Evolutionary conservation across 2,797 vertebrate genomes (phyloP).

Genomic region (Gambusia yucatana): DNA sequence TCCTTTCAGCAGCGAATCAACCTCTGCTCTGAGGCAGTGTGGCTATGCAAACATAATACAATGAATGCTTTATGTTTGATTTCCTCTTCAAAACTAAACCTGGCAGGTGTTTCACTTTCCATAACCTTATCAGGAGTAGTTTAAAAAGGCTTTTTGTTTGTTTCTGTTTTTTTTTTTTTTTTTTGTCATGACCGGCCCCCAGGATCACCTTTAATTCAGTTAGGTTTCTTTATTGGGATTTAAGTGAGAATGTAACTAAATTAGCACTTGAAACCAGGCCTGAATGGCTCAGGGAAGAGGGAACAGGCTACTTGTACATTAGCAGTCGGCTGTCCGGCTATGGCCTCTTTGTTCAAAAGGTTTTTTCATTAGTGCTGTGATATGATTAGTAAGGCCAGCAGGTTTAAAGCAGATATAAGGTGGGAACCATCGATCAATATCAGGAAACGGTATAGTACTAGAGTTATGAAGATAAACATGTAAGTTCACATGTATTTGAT

Average conservation of each 20-base stretch:
- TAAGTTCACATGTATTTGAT: not conserved
- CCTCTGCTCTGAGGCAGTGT: not conserved
- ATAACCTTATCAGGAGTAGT: constrained; percentile 1
- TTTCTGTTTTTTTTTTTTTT: constrained; percentile 19
- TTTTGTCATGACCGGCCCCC: constrained; percentile 23
- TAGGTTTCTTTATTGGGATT: constrained; percentile 70
- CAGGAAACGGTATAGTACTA: not conserved
- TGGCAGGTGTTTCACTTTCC: not conserved
- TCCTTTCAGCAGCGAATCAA: not conserved
- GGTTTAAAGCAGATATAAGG: constrained; percentile 23
- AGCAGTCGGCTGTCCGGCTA: constrained; percentile 34
- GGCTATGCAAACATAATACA: constrained; percentile 3
- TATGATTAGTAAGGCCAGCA: constrained; percentile 57
- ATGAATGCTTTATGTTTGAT: not conserved
- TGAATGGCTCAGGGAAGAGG: constrained; percentile 44
- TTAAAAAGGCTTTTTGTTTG: constrained; percentile 3
- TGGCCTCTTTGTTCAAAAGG: constrained; percentile 55
- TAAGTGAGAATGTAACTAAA: constrained; percentile 69
- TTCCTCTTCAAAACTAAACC: not conserved
- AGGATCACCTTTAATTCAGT: constrained; percentile 56
- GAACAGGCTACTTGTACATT: constrained; percentile 43
- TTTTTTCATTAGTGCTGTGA: constrained; percentile 58
- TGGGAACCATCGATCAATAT: constrained; percentile 8
- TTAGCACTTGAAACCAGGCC: constrained; percentile 46
- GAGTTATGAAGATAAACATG: not conserved